A percentile compares a stretch with the other conserved stretches of the same genome.
These are phyloP conservation scores for Pterocles burchelli DNA, from an alignment of 2,113 vertebrate genomes.

Conservation along the genomic window DNA sequence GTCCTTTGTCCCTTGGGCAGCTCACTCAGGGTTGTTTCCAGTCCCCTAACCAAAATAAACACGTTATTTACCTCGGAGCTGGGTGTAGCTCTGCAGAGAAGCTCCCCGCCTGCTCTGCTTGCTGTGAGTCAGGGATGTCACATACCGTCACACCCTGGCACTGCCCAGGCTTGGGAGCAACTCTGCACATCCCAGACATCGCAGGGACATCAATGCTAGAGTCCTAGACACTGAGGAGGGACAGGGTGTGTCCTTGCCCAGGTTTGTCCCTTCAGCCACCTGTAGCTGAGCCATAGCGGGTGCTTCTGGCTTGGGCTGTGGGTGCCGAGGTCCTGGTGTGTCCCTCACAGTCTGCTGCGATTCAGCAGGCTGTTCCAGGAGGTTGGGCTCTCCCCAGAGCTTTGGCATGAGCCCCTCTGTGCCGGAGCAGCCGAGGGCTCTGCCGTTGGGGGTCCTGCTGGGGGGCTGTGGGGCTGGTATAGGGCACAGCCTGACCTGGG, in stretches of 20 bases:
- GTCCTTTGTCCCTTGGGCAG: neutral
- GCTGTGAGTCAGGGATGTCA: neutral
- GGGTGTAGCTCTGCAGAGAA: neutral
- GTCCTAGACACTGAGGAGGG: neutral
- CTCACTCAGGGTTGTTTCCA: neutral
- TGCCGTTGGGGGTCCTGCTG: neutral
- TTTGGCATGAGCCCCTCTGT: neutral
- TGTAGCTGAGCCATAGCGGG: neutral
- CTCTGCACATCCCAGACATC: neutral
- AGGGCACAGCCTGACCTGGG: neutral
- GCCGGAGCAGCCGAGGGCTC: neutral
- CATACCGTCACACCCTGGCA: neutral
- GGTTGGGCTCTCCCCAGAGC: neutral
- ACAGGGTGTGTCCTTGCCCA: neutral
- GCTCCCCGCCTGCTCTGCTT: neutral
- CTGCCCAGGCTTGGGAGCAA: neutral
- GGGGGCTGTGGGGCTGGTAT: accelerated
- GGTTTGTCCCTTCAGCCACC: neutral
- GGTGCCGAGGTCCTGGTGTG: accelerated
- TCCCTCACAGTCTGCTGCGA: neutral
- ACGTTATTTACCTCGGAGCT: neutral
- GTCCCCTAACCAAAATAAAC: neutral
- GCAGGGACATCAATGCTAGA: accelerated
- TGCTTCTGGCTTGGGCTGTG: neutral
- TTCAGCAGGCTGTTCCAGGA: neutral